These are phyloP conservation scores for Lasioglossum oenotherae DNA, from an alignment of 2,888 invertebrate species.

Conservation along the genomic window DNA sequence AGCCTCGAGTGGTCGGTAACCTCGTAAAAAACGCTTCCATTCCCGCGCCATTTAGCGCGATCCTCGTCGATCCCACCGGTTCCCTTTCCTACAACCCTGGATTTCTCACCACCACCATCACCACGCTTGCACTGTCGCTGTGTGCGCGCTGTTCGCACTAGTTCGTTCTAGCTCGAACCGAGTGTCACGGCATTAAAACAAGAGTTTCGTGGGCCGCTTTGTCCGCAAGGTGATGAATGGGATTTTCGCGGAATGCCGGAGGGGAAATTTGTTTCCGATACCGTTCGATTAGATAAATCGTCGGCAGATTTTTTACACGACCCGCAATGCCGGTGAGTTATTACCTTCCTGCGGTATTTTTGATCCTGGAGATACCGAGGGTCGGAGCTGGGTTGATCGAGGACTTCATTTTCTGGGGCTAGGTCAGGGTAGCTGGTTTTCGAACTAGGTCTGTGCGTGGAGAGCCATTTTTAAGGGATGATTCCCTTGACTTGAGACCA, in stretches of 20 bases:
- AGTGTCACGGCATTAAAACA: conserved; percentile 25
- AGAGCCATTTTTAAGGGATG: background rate
- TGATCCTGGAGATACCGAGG: background rate
- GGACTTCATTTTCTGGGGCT: background rate
- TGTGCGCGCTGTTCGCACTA: background rate
- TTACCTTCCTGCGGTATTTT: background rate
- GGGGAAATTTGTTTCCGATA: conserved; percentile 14
- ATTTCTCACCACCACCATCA: background rate
- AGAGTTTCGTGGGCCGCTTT: conserved; percentile 22
- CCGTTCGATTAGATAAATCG: conserved; percentile 25
- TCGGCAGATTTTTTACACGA: conserved; percentile 6
- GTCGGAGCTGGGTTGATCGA: background rate
- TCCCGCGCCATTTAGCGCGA: conserved; percentile 61
- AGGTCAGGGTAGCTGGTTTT: background rate
- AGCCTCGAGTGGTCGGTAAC: conserved; percentile 50
- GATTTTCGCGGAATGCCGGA: background rate
- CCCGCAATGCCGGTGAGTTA: background rate
- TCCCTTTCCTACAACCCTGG: background rate
- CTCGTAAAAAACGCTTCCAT: conserved; percentile 67
- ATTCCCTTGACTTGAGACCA: background rate
- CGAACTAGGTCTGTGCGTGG: background rate
- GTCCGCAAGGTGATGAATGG: conserved; percentile 5
- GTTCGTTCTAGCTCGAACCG: background rate
- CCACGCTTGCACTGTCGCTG: background rate
- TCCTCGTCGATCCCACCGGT: conserved; percentile 25